Evolutionary conservation across 2,113 vertebrate species (phyloP), one percentile per base, ranked within the genome.

Genomic region (Tyto alba): DNA sequence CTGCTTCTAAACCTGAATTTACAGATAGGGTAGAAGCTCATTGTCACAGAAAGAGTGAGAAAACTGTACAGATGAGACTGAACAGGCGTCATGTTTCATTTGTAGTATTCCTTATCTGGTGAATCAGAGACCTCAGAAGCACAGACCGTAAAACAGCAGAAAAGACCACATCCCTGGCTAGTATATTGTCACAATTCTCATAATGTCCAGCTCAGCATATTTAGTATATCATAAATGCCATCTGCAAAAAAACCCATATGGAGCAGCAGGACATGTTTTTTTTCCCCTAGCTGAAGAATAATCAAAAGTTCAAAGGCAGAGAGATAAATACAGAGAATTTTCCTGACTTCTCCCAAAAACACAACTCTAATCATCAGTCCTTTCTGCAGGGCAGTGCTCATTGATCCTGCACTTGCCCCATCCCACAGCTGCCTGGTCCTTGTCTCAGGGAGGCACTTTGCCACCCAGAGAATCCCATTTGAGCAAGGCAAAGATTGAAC

Each of bases 391-490:
- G 53, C 38, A 81, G 30, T 23, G 21, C 12, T 84, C 52, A 32
- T 12, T 0, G 0, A 56, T 85, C 41, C 41, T 80, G 32, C 1
- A 0, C 57, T 80, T n/a, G 12, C 19, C 43, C 13, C 9, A 16
- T 67, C n/a, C 47, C n/a, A 23, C 11, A 3, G n/a, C 8, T 2
- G 0, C 29, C 48, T 12, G 36, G 14, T 16, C 40, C 40, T 43
- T 36, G 48, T 14, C n/a, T 85, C 26, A 47, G 12, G 47, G 19
- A 63, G 8, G 13, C 8, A 36, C 7, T n/a, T 34, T 77, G 27
- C 7, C 20, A 41, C 13, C 1, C 7, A 41, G 30, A 81, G 14
- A 66, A 90, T 85, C 29, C 17, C 18, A 10, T 16, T 2, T 41
- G 29, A 84, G 29, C 14, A 27, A 53, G 34, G 27, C 56, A 69